Evolutionary conservation across 2,113 vertebrate species (phyloP), one percentile per base, ranked within the genome.

Genomic region (Solea senegalensis): DNA sequence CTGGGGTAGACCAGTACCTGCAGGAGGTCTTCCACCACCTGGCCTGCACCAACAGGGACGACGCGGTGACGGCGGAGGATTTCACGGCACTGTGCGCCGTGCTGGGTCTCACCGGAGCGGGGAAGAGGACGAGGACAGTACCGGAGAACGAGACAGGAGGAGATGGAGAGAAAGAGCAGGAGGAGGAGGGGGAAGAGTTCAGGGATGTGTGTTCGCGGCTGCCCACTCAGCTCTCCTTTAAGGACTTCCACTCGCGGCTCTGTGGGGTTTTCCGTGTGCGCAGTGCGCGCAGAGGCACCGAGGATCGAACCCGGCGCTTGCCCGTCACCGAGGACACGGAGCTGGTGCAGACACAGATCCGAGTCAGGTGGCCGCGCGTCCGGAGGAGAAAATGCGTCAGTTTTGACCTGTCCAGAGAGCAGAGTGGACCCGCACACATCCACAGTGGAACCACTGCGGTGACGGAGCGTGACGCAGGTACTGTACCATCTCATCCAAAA

Each of bases 21-120:
- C 94, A 95, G 73, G 94, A 95, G 83, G 90, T 94, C 34, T 95
- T 95, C 73, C 93, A 94, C 71, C 94, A 95, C 74, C 81, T 95
- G 57, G 86, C 89, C 2, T 80, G 81, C 49, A 51, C 89, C 45
- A 83, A 78, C 70, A 80, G 52, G 16, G 85, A 92, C 1, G 91
- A 92, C 0, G 62, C 86, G 4, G 76, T 95, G 62, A 90, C 89
- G 1, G 88, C 77, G 6, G 89, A 91, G 84, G 94, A 94, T 21
- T 95, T 95, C 77, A 49, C 51, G 3, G 66, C 85, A 11, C 89
- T 95, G 5, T 95, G 93, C 79, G 74, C 80, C 3, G 88, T 92
- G 14, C 78, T 95, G 73, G 92, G 90, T 1, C 74, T 93, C 27
- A 9, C 64, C 26, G 56, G 44, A 21, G 73, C 54, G 16, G 64